phyloP scores from a whole-genome alignment of 2,888 invertebrate genomes.

The Alloplasta piceator region DNA sequence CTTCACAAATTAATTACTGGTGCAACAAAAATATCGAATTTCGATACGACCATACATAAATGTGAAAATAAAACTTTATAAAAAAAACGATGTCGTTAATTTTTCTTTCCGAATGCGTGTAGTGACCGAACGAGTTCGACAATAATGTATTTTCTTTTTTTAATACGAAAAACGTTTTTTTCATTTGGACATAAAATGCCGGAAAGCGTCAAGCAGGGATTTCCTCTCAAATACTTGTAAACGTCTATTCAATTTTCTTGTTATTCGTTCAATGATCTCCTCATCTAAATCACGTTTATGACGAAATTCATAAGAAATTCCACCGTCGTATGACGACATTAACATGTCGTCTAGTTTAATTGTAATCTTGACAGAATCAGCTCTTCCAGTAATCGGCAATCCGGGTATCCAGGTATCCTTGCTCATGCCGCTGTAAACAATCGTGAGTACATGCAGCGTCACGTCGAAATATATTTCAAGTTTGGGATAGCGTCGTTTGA shows the following conservation, averaged over 20 bases:
- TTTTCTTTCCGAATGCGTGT: no score
- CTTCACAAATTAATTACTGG: no score
- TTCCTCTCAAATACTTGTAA: conserved; percentile 3
- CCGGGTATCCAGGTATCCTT: conserved; percentile 26
- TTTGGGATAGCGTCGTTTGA: conserved; percentile 31
- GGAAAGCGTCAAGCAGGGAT: conserved; percentile 34
- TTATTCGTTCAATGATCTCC: background rate
- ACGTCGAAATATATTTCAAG: conserved; percentile 27
- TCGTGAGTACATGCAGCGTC: background rate
- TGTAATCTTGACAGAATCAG: conserved; percentile 14
- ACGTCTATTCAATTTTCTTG: background rate
- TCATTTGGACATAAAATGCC: conserved; percentile 40
- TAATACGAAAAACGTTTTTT: conserved; percentile 3
- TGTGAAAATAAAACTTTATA: no score
- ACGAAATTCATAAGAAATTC: background rate
- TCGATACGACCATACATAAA: no score
- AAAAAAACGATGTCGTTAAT: no score
- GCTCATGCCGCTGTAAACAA: conserved; percentile 11
- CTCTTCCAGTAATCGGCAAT: background rate
- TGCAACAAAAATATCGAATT: no score
- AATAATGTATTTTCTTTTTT: no score
- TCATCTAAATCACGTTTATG: background rate
- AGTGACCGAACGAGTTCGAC: no score
- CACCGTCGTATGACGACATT: no score
- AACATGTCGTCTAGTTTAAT: conserved; percentile 23